Evolutionary conservation across 1,140 invertebrate species (phyloP).

Genomic region (Caerostris darwini): DNA sequence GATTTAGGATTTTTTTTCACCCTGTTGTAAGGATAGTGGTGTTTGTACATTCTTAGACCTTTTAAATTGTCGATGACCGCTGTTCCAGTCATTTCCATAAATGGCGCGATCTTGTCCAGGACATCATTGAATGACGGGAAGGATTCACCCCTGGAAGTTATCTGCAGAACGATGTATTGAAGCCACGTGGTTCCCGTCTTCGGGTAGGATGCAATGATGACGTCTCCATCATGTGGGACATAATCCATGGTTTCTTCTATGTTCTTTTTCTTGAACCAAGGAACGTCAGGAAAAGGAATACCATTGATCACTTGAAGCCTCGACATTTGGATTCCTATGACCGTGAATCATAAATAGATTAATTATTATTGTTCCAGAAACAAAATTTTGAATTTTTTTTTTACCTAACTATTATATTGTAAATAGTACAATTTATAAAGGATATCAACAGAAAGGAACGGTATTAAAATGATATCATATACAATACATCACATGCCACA

Average conservation of each 20-base stretch:
- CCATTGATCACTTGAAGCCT: neutral
- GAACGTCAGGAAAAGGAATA: constrained; percentile 46
- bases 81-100: neutral
- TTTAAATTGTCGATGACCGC: neutral
- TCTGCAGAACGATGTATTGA: constrained; percentile 74
- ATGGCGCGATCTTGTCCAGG: neutral
- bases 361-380: no score
- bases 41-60: constrained; percentile 14
- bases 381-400: no score
- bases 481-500: no score
- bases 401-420: no score
- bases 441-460: no score
- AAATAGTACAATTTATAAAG: no score
- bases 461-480: no score
- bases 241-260: constrained; percentile 69
- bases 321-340: neutral
- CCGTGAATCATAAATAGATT: no score
- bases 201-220: constrained; percentile 78
- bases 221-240: constrained; percentile 70
- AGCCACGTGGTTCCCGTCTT: constrained; percentile 79
- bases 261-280: constrained; percentile 30
- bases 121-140: constrained; percentile 63
- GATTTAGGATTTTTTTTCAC: constrained; percentile 43
- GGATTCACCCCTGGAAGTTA: constrained; percentile 38
- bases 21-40: neutral